These are phyloP conservation scores for Pseudochaenichthys georgianus DNA, from an alignment of 2,797 vertebrate species.

Conservation along the genomic window DNA sequence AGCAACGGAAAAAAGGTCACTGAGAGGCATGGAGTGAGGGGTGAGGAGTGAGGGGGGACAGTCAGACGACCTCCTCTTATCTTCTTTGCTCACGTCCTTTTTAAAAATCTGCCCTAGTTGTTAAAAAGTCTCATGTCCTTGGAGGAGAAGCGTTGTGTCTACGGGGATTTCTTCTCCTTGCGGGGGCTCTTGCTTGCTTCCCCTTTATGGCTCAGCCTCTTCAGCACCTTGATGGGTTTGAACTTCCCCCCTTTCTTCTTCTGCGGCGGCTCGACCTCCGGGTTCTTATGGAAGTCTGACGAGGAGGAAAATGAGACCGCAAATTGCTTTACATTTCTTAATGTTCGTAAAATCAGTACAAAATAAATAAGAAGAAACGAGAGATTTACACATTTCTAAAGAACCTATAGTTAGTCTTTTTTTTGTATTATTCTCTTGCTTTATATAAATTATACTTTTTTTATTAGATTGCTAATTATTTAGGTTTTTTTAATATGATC, in stretches of 20 bases:
- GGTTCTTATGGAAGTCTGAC: constrained; percentile 92
- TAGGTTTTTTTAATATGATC: too few relatives aligned
- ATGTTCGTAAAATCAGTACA: too few relatives aligned
- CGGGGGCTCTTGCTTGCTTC: constrained; percentile 84
- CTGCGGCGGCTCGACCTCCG: constrained; percentile 80
- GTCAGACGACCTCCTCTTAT: neutral
- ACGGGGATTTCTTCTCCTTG: constrained; percentile 79
- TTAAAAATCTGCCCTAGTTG: constrained; percentile 3
- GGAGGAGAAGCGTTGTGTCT: constrained; percentile 13
- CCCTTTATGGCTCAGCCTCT: constrained; percentile 92
- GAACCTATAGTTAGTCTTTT: too few relatives aligned
- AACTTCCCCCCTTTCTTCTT: constrained; percentile 95
- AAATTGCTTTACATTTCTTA: too few relatives aligned
- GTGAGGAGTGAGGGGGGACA: constrained; percentile 8
- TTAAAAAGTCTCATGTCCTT: constrained; percentile 31
- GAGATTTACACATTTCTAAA: too few relatives aligned
- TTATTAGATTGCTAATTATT: too few relatives aligned
- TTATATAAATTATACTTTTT: too few relatives aligned
- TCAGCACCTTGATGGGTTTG: constrained; percentile 96
- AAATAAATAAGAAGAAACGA: too few relatives aligned
- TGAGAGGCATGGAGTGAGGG: constrained; percentile 27
- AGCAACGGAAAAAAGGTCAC: constrained; percentile 44
- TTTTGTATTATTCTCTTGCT: too few relatives aligned
- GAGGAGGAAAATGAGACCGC: neutral
- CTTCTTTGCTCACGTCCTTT: constrained; percentile 12